A percentile compares a stretch with the other conserved stretches of the same genome.
These are phyloP conservation scores for Boloria euphrosyne DNA, from an alignment of 2,888 invertebrate genomes.

Conservation along the genomic window DNA sequence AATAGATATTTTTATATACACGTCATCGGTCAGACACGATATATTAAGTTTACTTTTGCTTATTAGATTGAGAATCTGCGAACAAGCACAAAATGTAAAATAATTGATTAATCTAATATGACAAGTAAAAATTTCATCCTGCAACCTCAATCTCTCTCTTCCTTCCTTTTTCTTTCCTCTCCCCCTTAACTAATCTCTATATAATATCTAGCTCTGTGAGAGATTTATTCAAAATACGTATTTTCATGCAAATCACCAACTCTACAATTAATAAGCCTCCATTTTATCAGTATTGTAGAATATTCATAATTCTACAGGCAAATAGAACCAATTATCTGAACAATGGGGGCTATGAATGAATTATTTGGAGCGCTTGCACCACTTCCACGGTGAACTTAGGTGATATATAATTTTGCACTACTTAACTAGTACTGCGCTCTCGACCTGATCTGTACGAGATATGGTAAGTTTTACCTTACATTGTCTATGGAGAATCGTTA, in stretches of 20 bases:
- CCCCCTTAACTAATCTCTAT: too few relatives aligned
- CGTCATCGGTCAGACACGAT: too few relatives aligned
- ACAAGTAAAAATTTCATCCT: too few relatives aligned
- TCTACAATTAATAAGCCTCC: conserved; percentile 19
- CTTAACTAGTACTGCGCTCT: conserved; percentile 4
- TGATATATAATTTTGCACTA: conserved; percentile 19
- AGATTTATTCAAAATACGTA: not conserved
- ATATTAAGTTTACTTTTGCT: too few relatives aligned
- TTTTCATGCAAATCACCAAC: not conserved
- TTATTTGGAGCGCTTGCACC: conserved; percentile 28
- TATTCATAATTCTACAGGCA: conserved; percentile 36
- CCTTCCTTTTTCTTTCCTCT: too few relatives aligned
- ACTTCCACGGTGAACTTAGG: conserved; percentile 18
- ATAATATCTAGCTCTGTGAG: not conserved
- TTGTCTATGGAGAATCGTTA: too few relatives aligned
- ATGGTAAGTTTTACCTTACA: not conserved
- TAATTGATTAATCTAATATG: too few relatives aligned
- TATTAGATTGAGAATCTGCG: too few relatives aligned
- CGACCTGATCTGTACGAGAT: not conserved
- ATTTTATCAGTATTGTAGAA: conserved; percentile 29
- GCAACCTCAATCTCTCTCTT: too few relatives aligned
- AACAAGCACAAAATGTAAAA: too few relatives aligned
- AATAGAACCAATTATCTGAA: conserved; percentile 38
- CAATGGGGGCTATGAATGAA: conserved; percentile 37
- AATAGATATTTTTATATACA: too few relatives aligned